Base-by-base conservation (phyloP, 2,888 invertebrate species). In the Perizoma affinitatum region DNA sequence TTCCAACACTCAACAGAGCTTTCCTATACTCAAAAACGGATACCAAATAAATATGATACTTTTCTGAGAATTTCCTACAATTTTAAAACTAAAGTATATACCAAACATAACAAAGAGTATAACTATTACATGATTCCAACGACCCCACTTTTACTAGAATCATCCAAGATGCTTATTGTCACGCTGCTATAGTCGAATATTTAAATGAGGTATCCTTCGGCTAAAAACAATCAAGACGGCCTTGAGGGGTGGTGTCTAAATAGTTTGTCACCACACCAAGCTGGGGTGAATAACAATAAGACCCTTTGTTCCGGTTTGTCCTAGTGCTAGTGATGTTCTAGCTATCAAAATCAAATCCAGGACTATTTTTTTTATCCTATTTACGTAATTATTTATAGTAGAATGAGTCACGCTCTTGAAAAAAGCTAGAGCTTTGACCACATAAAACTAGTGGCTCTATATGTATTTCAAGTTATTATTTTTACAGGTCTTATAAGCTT, bases 241-340 rank as follows among this genome's bases (percentile, higher is more conserved):
- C 73, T 72, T 80, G 80, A 80, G 79, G 79, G 81, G 80, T 73
- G 80, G 74, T 78, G 77, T 75, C 84, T 82, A 84, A 87, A 83
- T 84, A 84, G 86, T 85, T 84, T 85, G 88, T 88, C 85, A 83
- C 78, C 73, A 70, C 71, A 77, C 79, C 76, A 75, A 79, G 79
- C 74, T 75, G 83, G 90, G 90, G 89, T 90, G 90, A 87, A 90
- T 90, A 90, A 90, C 87, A 90, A 90, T 90, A 88, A 86, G 86
- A 81, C 79, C 86, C 88, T 86, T 87, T 87, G 87, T 89, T 83
- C 82, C 80, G 79, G 78, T 65, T 52, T 63, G 58, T 63, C 58
- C 53, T 55, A 48, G 33, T 6, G 40, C 46, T 33, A 58, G 63
- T 48, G 63, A 48, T 51, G 58, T 51, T 5, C 35, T 9, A n/a